Conservation (phyloP, 2,888 invertebrate species). For the Heteropelma amictum region DNA sequence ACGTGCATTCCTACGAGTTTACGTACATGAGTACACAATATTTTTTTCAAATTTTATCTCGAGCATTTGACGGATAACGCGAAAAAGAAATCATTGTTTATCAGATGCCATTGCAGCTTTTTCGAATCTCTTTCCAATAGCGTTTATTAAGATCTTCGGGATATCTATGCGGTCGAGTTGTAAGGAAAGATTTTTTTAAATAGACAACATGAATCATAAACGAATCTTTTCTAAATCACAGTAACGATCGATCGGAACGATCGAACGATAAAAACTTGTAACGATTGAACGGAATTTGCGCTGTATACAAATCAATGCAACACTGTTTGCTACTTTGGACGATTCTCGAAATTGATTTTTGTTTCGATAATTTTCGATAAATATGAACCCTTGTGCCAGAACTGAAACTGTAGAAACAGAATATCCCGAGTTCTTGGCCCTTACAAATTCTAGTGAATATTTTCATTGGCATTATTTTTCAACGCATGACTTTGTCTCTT, state of each 20-base stretch:
- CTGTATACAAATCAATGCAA: too few relatives aligned
- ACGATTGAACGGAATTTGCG: too few relatives aligned
- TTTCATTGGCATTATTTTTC: neutral
- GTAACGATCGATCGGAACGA: too few relatives aligned
- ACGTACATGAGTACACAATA: neutral
- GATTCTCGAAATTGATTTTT: too few relatives aligned
- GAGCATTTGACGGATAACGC: neutral
- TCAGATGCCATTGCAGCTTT: slow-evolving; percentile 29
- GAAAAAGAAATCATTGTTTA: neutral
- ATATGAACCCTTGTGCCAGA: too few relatives aligned
- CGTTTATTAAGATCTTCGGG: slow-evolving; percentile 10
- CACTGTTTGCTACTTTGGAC: too few relatives aligned
- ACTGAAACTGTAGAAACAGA: too few relatives aligned
- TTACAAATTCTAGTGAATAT: too few relatives aligned
- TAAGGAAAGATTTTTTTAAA: neutral
- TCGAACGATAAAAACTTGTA: too few relatives aligned
- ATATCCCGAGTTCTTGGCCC: too few relatives aligned
- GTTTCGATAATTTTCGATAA: too few relatives aligned
- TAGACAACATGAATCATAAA: neutral
- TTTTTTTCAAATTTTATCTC: neutral
- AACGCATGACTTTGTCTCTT: neutral
- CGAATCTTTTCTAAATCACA: neutral
- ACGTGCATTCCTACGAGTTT: neutral
- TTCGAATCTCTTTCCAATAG: slow-evolving; percentile 18
- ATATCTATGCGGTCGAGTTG: neutral